phyloP scores from a whole-genome alignment of 2,797 vertebrate species.

The Enteromius radiatus region DNA sequence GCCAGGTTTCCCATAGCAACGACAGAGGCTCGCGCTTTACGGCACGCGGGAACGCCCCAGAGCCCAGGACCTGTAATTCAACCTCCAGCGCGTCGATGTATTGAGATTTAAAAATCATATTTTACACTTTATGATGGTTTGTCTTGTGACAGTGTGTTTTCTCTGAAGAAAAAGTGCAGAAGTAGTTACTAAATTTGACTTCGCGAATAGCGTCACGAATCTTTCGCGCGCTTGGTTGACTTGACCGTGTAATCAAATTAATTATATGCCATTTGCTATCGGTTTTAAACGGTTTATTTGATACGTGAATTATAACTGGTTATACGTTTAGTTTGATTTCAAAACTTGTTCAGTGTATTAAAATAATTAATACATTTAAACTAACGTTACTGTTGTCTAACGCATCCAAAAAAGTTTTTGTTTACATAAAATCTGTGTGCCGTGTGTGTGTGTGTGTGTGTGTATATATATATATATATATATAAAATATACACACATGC shows the following conservation, averaged over 20 bases:
- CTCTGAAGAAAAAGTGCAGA: neutral
- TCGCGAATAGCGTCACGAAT: neutral
- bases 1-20: conserved; percentile 72
- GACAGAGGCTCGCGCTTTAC: conserved; percentile 70
- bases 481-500: no score
- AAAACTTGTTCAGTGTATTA: neutral
- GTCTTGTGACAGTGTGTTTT: neutral
- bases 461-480: no score
- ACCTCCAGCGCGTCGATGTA: neutral
- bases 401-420: no score
- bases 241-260: neutral
- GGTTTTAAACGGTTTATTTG: neutral
- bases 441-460: no score
- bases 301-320: neutral
- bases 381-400: no score
- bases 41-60: conserved; percentile 60
- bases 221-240: neutral
- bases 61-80: conserved; percentile 24
- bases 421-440: no score
- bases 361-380: neutral
- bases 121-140: neutral
- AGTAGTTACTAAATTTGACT: neutral
- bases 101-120: neutral
- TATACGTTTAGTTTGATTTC: neutral
- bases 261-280: neutral